Percentiles rank a stretch among this genome's conserved stretches.
Evolutionary conservation across 2,888 invertebrate genomes (phyloP).

Genomic region (Dascillus cervinus): DNA sequence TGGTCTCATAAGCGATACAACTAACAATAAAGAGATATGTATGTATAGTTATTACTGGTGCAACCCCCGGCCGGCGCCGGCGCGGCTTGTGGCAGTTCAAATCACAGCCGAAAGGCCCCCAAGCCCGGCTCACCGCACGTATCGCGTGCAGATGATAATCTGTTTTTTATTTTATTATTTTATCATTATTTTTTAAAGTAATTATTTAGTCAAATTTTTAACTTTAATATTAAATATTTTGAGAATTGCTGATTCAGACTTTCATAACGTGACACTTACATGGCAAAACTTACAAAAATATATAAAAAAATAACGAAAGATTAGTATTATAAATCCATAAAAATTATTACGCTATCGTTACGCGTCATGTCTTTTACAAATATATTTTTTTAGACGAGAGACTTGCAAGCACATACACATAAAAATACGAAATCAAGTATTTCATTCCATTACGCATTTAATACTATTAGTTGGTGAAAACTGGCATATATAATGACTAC

Average conservation of each 20-base stretch:
- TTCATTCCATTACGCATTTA: constrained; percentile 35
- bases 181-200: too few relatives aligned
- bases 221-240: constrained; percentile 36
- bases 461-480: constrained; percentile 33
- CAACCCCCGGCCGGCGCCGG: constrained; percentile 23
- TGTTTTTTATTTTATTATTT: too few relatives aligned
- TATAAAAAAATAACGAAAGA: constrained; percentile 24
- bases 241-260: constrained; percentile 47
- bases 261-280: constrained; percentile 39
- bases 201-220: constrained; percentile 16
- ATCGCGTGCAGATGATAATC: too few relatives aligned
- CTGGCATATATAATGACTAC: constrained; percentile 41
- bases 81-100: constrained; percentile 38
- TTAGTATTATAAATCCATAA: constrained; percentile 20
- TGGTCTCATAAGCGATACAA: constrained; percentile 29
- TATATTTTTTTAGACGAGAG: constrained; percentile 19
- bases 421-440: constrained; percentile 25
- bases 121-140: constrained; percentile 27
- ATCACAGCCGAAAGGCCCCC: constrained; percentile 43
- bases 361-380: constrained; percentile 38
- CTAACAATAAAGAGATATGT: constrained; percentile 47
- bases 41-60: constrained; percentile 37
- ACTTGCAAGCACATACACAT: constrained; percentile 27
- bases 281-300: constrained; percentile 23
- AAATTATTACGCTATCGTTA: constrained; percentile 27